Evolutionary conservation across 2,888 invertebrate genomes (phyloP), one percentile per base, ranked within the genome.

Genomic region (Thera obeliscata): DNA sequence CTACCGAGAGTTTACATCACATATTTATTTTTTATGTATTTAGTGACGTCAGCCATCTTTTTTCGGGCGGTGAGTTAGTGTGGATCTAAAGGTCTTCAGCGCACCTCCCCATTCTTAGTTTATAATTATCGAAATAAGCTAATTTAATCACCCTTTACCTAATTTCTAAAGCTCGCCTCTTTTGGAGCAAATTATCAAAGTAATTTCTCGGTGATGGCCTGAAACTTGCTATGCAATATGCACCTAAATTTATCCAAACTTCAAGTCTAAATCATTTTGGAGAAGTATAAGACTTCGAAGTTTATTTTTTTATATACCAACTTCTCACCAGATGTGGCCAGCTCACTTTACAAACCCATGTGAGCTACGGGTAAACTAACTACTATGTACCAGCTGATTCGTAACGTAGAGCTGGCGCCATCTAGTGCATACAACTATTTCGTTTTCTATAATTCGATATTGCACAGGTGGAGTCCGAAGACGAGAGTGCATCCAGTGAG

Each of bases 401-500:
- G 1, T 49, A 36, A 50, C 33, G 33, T 33, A 33, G 8, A 33
- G 9, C 8, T 58, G 22, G 57, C 52, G 57, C 12, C 49, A 50
- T 65, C 49, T 50, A n/a, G 35, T 52, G 35, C 52, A 46, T 46
- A 33, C 3, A 6, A 8, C n/a, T 12, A 50, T 22, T 22, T n/a
- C n/a, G 50, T 56, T 6, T 50, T 43, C 33, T 69, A 62, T 36
- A 56, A 58, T 61, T 46, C 60, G 41, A 33, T 66, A 43, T n/a
- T 56, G 58, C 59, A n/a, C 65, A 93, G 93, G 92, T 90, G 90
- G 93, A 93, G 88, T 90, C 92, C 38, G 91, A 92, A 67, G 91
- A 91, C 64, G 91, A 91, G 72, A 95, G 95, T 76, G 95, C 96
- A 79, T 95, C 96, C 70, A 95, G 96, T 74, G 96, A 96, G 77